These are phyloP conservation scores for Nestor notabilis DNA, from an alignment of 2,113 vertebrate species.

Conservation along the genomic window DNA sequence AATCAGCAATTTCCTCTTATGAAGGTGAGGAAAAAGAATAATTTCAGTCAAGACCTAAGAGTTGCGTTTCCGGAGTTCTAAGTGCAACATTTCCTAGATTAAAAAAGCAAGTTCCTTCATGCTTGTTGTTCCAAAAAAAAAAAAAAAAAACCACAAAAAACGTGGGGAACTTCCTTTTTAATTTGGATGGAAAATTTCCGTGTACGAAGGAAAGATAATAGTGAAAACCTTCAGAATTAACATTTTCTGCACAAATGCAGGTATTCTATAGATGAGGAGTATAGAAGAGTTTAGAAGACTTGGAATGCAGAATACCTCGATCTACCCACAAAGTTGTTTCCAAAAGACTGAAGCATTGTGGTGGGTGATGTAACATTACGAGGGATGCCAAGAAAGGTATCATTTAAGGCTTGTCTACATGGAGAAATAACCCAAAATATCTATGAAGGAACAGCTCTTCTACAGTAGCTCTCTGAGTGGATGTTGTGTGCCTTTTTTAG, in stretches of 20 bases:
- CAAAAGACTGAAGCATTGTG: not conserved
- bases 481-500: not conserved
- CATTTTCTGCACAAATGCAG: not conserved
- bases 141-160: not conserved
- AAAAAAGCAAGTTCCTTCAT: not conserved
- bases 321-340: not conserved
- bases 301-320: not conserved
- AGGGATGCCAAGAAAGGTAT: not conserved
- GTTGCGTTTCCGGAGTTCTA: slow-evolving; percentile 29
- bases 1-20: slow-evolving; percentile 53
- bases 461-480: not conserved
- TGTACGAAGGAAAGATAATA: not conserved
- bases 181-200: not conserved
- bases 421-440: not conserved
- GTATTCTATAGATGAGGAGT: not conserved
- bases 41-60: not conserved
- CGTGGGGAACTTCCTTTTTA: not conserved
- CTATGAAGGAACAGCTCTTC: not conserved
- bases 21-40: slow-evolving; percentile 17
- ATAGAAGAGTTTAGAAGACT: not conserved
- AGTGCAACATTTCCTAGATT: not conserved
- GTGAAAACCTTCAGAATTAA: not conserved
- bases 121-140: not conserved
- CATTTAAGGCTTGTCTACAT: not conserved
- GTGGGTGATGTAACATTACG: not conserved